Conservation (phyloP, 2,113 vertebrate genomes). For the Ranitomeya imitator region DNA sequence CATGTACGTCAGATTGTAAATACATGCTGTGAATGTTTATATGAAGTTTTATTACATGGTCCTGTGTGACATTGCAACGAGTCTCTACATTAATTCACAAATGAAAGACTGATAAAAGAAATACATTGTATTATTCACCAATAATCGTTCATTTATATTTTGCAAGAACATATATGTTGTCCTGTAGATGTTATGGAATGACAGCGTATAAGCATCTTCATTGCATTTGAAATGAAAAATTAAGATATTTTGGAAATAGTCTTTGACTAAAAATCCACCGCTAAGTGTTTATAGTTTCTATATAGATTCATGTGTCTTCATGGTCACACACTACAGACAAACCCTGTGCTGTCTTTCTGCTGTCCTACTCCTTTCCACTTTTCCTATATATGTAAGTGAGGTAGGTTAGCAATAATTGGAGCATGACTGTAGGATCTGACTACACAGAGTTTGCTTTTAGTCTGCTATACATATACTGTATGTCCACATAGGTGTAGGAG, state of each 20-base stretch:
- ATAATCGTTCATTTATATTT: not conserved
- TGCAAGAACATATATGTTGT: not conserved
- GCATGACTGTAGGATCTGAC: not conserved
- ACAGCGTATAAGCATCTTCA: not conserved
- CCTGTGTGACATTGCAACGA: conserved; percentile 15
- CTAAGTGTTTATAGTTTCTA: no score
- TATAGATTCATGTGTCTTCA: not conserved
- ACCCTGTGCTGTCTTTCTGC: not conserved
- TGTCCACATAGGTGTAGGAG: no score
- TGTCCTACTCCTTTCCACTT: not conserved
- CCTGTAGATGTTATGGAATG: no score
- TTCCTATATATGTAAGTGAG: not conserved
- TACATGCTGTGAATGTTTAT: conserved; percentile 43
- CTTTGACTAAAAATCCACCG: not conserved
- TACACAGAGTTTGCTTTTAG: not conserved
- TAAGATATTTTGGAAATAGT: not conserved
- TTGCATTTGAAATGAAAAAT: not conserved
- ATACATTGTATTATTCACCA: not conserved
- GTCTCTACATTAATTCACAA: conserved; percentile 17
- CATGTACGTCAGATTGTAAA: conserved; percentile 53
- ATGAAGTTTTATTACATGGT: conserved; percentile 39
- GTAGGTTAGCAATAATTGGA: no score
- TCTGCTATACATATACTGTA: not conserved
- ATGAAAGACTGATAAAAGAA: not conserved
- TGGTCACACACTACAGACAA: not conserved